These are phyloP conservation scores for Erebia aethiops DNA, from an alignment of 2,888 invertebrate genomes.

Conservation along the genomic window DNA sequence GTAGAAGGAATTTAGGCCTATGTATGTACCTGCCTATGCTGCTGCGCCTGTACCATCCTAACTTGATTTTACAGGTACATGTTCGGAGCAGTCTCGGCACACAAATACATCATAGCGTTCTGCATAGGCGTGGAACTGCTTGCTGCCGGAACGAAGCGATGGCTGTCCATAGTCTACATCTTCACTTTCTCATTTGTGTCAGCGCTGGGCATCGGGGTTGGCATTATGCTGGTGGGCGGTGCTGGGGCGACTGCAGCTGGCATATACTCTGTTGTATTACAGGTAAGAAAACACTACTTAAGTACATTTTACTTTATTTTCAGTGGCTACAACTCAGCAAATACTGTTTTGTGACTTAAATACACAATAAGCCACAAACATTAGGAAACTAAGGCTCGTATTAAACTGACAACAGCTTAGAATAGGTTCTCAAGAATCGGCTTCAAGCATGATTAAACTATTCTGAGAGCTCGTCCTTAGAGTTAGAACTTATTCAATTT, in stretches of 20 bases:
- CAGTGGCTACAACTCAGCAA: too few species aligned
- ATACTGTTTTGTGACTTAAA: too few species aligned
- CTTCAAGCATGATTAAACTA: too few species aligned
- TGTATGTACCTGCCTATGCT: too few species aligned
- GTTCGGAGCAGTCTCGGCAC: slow-evolving; percentile 93
- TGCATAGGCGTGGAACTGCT: slow-evolving; percentile 93
- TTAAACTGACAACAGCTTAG: too few species aligned
- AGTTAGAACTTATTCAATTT: too few species aligned
- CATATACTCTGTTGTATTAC: slow-evolving; percentile 86
- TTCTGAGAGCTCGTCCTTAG: too few species aligned
- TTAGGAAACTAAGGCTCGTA: too few species aligned
- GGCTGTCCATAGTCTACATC: slow-evolving; percentile 86
- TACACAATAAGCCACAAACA: too few species aligned
- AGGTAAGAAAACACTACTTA: slow-evolving; percentile 78
- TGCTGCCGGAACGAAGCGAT: slow-evolving; percentile 85
- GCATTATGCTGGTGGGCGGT: slow-evolving; percentile 85
- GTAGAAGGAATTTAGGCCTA: too few species aligned
- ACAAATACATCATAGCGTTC: slow-evolving; percentile 94
- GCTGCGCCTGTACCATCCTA: not conserved
- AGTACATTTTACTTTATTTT: not conserved
- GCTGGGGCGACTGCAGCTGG: slow-evolving; percentile 82
- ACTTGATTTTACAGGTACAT: slow-evolving; percentile 83
- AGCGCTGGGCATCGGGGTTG: slow-evolving; percentile 90
- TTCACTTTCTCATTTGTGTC: slow-evolving; percentile 91
- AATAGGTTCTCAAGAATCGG: too few species aligned